A percentile compares a stretch with the other conserved stretches of the same genome.
Conservation (phyloP, 2,797 vertebrate species). For the Myotis pilosus region DNA sequence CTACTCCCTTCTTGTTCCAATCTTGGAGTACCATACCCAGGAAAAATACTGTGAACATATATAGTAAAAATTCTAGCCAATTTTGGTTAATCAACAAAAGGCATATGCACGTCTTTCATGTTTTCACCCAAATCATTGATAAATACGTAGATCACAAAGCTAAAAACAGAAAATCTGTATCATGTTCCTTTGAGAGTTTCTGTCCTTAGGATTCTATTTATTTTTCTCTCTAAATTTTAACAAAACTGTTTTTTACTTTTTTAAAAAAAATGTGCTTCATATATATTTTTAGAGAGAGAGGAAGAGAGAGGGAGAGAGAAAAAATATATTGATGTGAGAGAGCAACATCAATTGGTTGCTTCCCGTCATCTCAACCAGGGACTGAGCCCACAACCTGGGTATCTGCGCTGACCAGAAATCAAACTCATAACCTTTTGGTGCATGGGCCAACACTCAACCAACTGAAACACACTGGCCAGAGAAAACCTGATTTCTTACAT, state of each 20-base stretch:
- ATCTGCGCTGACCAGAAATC: no score
- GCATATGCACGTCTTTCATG: constrained; percentile 32
- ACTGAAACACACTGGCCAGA: no score
- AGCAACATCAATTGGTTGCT: no score
- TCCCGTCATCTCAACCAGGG: no score
- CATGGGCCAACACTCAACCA: no score
- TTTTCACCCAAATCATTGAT: constrained; percentile 42
- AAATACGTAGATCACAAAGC: constrained; percentile 25
- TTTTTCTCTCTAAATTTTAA: constrained; percentile 19
- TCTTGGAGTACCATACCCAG: not conserved
- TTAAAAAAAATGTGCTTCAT: not conserved
- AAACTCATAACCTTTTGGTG: no score
- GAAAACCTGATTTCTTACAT: not conserved
- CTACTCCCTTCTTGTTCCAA: constrained; percentile 42
- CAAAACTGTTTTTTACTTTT: not conserved
- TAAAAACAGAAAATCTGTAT: constrained; percentile 27
- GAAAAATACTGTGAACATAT: constrained; percentile 32
- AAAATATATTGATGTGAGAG: no score
- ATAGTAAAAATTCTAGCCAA: constrained; percentile 46
- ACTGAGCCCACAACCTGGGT: no score
- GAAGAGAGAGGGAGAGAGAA: no score
- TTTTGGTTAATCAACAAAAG: constrained; percentile 34
- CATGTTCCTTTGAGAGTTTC: not conserved
- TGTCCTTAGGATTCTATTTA: constrained; percentile 7
- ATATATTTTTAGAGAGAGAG: no score